Evolutionary conservation across 2,797 vertebrate genomes (phyloP).

Genomic region (Sebastes iracundus): DNA sequence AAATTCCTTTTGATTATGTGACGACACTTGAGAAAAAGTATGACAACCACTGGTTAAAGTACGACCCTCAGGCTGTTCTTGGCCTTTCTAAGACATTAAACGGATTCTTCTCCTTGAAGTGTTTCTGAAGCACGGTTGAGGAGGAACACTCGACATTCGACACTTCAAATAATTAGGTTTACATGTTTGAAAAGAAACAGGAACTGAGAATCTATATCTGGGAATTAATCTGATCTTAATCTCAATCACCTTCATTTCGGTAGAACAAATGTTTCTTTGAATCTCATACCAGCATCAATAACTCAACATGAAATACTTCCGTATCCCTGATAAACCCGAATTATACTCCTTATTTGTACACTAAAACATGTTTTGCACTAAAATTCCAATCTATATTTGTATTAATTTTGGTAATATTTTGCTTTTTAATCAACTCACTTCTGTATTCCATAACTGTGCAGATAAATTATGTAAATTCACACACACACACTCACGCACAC

Average conservation of each 20-base stretch:
- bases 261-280: neutral
- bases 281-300: neutral
- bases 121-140: neutral
- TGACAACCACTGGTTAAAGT: neutral
- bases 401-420: neutral
- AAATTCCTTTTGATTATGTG: neutral
- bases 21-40: neutral
- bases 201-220: neutral
- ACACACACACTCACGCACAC: neutral
- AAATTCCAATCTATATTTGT: neutral
- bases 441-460: neutral
- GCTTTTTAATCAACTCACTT: neutral
- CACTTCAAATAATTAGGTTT: neutral
- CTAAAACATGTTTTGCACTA: neutral
- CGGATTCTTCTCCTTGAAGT: neutral
- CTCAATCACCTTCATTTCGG: neutral
- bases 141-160: neutral
- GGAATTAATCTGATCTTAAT: neutral
- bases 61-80: neutral
- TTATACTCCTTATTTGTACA: neutral
- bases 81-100: neutral
- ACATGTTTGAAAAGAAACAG: neutral
- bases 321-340: neutral
- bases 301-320: neutral
- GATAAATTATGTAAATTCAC: neutral